Base-by-base conservation (phyloP, 1,140 invertebrate genomes). In the Drosophila oshimai region DNA sequence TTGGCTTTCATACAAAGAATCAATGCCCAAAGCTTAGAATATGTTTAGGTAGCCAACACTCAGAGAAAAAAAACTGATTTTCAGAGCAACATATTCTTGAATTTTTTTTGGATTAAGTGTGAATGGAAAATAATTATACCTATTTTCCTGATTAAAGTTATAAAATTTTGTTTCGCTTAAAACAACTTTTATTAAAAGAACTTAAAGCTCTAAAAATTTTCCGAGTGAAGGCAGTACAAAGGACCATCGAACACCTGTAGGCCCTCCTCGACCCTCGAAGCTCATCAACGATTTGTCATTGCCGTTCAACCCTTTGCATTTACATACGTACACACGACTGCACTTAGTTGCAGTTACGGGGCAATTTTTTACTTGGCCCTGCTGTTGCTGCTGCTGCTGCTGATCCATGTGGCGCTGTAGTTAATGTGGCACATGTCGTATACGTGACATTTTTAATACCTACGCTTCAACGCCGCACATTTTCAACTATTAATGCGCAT, bases 371-470 rank as follows among this genome's bases (percentile, higher is more conserved):
- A 51, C 46, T 33, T 60, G 15, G 58, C 26, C 26, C 9, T 26
- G 36, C 15, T 60, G 53, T 15, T 18, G 10, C 18, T 42, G 28
- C 41, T 33, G 33, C 18, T 34, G 37, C 44, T 68, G 60, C 57
- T 84, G 74, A 86, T 86, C 70, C 74, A 86, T 84, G 79, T 75
- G 74, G 60, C 64, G 55, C 36, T 31, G 79, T 84, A 84, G 79
- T 86, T 86, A 84, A 87, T 86, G 81, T 86, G 80, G 41, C 81
- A 86, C 80, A 86, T 87, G 80, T 86, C 80, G 80, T 87, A 80
- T 80, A 86, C 80, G 80, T 86, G 80, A 86, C 80, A 86, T 87
- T 86, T 86, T 86, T 86, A 86, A 86, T 80, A 84, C 80, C 80
- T 80, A 84, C 80, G 80, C 80, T 84, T 84, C 80, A 84, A 87